phyloP scores from a whole-genome alignment of 2,113 vertebrate species.

The Malurus melanocephalus region DNA sequence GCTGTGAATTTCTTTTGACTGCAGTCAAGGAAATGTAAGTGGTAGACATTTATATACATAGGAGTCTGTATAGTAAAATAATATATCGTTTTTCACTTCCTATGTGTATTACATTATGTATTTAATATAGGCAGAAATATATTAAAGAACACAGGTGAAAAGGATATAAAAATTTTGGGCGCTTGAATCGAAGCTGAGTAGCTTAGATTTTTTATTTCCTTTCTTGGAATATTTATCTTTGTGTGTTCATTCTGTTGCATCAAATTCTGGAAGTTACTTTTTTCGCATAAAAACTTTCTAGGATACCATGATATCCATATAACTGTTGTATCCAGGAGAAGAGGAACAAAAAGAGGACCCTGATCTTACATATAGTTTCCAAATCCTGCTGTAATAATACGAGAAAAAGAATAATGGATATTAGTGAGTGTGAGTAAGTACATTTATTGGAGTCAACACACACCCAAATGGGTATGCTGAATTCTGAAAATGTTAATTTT shows the following conservation, averaged over 20 bases:
- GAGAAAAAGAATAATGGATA: not conserved
- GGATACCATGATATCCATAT: not conserved
- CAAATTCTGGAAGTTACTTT: not conserved
- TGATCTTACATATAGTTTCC: not conserved
- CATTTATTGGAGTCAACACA: not conserved
- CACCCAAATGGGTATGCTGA: not conserved
- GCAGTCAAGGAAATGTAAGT: not conserved
- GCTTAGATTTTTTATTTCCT: not conserved
- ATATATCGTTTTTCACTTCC: not conserved
- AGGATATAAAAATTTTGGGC: not conserved
- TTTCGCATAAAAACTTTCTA: not conserved
- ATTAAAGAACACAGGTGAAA: not conserved
- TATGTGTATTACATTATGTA: not conserved
- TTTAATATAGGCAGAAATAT: not conserved
- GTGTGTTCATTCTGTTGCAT: not conserved
- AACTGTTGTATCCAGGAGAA: not conserved
- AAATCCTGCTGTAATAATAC: not conserved
- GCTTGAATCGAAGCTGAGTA: not conserved
- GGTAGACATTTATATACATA: not conserved
- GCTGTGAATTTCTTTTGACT: not conserved
- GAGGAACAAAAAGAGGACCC: not conserved
- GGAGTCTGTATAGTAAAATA: not conserved
- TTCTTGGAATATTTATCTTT: not conserved
- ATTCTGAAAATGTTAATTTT: not conserved
- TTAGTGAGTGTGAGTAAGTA: not conserved